Evolutionary conservation across 2,888 invertebrate genomes (phyloP).

Genomic region (Steinernema scapterisci): DNA sequence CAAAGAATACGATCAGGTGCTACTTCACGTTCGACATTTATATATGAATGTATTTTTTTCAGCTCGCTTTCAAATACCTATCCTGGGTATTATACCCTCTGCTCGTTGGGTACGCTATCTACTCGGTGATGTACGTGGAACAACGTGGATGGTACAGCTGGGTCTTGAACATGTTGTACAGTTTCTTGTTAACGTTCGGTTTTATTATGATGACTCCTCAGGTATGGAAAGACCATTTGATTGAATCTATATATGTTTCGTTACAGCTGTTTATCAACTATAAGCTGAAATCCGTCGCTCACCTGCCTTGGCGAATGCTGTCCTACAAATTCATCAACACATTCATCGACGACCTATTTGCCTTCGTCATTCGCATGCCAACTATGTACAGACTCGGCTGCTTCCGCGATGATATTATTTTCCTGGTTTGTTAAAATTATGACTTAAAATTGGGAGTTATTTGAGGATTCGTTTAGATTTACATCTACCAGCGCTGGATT

Average conservation of each 20-base stretch:
- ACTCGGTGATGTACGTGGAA: constrained; percentile 91
- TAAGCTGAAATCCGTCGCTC: constrained; percentile 97
- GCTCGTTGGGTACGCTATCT: constrained; percentile 87
- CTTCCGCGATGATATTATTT: constrained; percentile 97
- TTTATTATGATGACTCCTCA: constrained; percentile 99
- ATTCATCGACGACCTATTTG: constrained; percentile 99
- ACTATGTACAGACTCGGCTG: constrained; percentile 93
- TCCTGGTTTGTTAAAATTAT: constrained; percentile 78
- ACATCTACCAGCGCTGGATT: constrained; percentile 97
- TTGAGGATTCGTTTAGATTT: constrained; percentile 71
- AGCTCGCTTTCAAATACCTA: constrained; percentile 89
- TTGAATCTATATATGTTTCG: no score
- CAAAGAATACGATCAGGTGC: constrained; percentile 80
- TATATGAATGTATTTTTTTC: constrained; percentile 67
- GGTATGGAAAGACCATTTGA: constrained; percentile 32
- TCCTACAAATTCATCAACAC: constrained; percentile 91
- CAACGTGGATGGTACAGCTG: constrained; percentile 99
- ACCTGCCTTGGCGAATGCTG: constrained; percentile 99
- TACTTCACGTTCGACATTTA: no score
- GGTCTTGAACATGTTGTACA: constrained; percentile 92
- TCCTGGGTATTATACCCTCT: constrained; percentile 95
- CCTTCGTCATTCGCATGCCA: constrained; percentile 99
- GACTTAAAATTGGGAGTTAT: neutral
- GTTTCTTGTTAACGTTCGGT: constrained; percentile 93
- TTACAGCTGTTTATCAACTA: constrained; percentile 89